Evolutionary conservation across 2,113 vertebrate species (phyloP), one percentile per base, ranked within the genome.

Genomic region (Tapirus terrestris): DNA sequence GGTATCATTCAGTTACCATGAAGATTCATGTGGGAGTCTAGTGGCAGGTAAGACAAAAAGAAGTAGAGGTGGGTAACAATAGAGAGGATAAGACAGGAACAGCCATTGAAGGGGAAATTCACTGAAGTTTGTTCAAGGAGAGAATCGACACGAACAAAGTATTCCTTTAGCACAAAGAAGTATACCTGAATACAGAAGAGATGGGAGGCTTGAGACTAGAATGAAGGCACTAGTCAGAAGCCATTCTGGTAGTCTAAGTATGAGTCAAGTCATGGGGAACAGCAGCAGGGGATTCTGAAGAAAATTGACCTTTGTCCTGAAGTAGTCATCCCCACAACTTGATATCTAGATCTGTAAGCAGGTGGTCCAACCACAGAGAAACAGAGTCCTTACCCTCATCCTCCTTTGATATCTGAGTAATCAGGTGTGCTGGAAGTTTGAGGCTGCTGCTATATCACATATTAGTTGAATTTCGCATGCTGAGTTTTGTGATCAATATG

Each of bases 41-140:
- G 70, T 56, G 39, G 43, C 73, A 88, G 84, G n/a, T 21, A 39
- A 91, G 51, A 39, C 3, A 36, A 87, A 65, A 60, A 29, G n/a
- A 25, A 81, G 16, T 8, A 51, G 53, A 53, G 58, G 29, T 63
- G n/a, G 14, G 25, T 53, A 65, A 82, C 65, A 77, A 81, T 21
- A 80, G 84, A 84, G 9, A 89, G 31, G 21, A 91, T 60, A 53
- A 94, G 33, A 39, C 33, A 89, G 51, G 56, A 94, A 82, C 63
- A n/a, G n/a, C 45, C 53, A 87, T 2, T 88, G 60, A 86, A 93
- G 12, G 87, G 65, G 14, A 87, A 92, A 84, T 20, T 23, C 60
- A 63, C 29, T 67, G 45, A 89, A 39, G 39, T 82, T 63, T 61
- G 21, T 29, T 92, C 85, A 95, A 85, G 93, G 67, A 94, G 70